These are phyloP conservation scores for Anagyrus pseudococci DNA, from an alignment of 2,888 invertebrate species.

Conservation along the genomic window DNA sequence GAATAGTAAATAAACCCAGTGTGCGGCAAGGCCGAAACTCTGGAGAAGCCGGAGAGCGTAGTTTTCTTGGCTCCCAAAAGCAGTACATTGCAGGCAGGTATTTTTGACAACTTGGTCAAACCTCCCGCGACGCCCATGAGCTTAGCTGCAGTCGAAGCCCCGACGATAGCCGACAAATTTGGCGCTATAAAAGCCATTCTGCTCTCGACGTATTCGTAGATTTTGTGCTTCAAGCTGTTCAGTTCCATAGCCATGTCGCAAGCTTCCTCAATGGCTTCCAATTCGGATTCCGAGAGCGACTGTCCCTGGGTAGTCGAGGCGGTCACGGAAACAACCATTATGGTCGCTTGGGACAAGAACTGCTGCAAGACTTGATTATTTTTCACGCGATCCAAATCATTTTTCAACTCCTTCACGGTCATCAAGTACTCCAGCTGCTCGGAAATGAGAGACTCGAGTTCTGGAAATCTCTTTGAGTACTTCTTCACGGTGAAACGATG, in stretches of 20 bases:
- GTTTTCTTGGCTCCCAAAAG: constrained; percentile 92
- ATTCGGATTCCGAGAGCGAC: constrained; percentile 79
- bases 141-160: constrained; percentile 93
- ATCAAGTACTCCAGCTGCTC: constrained; percentile 91
- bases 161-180: constrained; percentile 94
- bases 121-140: constrained; percentile 97
- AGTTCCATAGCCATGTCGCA: constrained; percentile 94
- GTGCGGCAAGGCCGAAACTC: constrained; percentile 89
- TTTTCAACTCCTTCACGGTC: constrained; percentile 93
- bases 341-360: constrained; percentile 96
- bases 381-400: constrained; percentile 93
- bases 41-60: constrained; percentile 92
- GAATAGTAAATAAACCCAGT: constrained; percentile 95
- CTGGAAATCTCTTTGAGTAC: constrained; percentile 97
- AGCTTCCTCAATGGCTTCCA: constrained; percentile 86
- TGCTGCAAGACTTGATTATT: constrained; percentile 92
- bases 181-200: constrained; percentile 99
- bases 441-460: constrained; percentile 94
- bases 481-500: constrained; percentile 97
- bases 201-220: constrained; percentile 97
- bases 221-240: constrained; percentile 85
- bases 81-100: constrained; percentile 95
- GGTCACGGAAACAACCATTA: constrained; percentile 99
- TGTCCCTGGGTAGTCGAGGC: constrained; percentile 98
- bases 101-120: constrained; percentile 90